phyloP scores from a whole-genome alignment of 2,113 vertebrate genomes.

The Poicephalus gulielmi region DNA sequence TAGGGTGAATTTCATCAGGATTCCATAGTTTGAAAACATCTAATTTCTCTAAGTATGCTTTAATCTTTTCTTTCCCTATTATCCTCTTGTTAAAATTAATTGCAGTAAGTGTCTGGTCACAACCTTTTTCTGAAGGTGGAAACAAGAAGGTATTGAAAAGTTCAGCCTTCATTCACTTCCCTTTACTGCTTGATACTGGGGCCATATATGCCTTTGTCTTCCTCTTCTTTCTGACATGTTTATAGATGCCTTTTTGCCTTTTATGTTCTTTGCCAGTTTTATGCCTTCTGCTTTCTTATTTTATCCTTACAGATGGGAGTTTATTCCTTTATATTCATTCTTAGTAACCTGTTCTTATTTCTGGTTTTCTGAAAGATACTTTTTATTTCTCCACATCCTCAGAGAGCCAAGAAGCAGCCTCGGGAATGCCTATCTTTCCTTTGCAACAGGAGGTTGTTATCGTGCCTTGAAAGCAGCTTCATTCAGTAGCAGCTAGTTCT shows the following conservation, averaged over 20 bases:
- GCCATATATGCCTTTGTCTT: background rate
- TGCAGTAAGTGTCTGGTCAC: background rate
- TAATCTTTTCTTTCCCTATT: background rate
- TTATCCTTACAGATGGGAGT: fast-evolving
- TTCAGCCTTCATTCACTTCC: background rate
- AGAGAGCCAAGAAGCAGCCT: background rate
- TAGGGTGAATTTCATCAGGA: background rate
- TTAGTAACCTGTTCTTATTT: background rate
- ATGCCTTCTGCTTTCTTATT: background rate
- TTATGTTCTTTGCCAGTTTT: background rate
- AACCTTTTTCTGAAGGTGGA: background rate
- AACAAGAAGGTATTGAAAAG: background rate
- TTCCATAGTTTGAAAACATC: background rate
- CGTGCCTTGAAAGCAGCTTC: background rate
- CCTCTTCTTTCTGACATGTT: background rate
- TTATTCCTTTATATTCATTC: background rate
- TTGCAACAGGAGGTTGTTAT: background rate
- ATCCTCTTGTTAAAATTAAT: background rate
- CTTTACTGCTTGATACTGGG: background rate
- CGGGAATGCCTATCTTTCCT: fast-evolving
- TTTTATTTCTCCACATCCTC: fast-evolving
- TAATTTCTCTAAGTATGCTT: background rate
- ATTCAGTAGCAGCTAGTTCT: fast-evolving
- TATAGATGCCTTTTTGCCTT: background rate
- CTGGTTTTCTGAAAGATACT: background rate